These are phyloP conservation scores for Monopis laevigella DNA, from an alignment of 2,888 invertebrate species.

Conservation along the genomic window DNA sequence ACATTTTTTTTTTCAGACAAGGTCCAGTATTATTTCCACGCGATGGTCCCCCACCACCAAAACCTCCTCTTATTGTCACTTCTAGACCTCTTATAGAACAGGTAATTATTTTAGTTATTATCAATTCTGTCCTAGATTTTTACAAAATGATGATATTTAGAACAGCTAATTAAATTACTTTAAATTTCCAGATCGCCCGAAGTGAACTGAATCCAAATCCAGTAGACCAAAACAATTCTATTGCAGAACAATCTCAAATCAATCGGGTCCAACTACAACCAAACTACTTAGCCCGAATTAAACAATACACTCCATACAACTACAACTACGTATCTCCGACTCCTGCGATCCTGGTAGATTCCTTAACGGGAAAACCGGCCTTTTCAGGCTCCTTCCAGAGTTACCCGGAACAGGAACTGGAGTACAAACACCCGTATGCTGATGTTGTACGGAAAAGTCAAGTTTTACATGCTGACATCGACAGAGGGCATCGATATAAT, in stretches of 20 bases:
- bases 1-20: slow-evolving; percentile 41
- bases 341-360: slow-evolving; percentile 10
- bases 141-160: not conserved
- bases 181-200: slow-evolving; percentile 34
- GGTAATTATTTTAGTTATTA: no score
- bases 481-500: slow-evolving; percentile 26
- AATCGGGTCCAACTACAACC: slow-evolving; percentile 23
- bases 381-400: slow-evolving; percentile 15
- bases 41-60: slow-evolving; percentile 39
- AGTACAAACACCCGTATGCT: slow-evolving; percentile 23
- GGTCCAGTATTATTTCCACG: slow-evolving; percentile 58
- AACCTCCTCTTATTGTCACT: slow-evolving; percentile 49
- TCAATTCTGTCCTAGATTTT: not conserved
- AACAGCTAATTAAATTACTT: not conserved
- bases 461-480: slow-evolving; percentile 9
- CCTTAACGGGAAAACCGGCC: slow-evolving; percentile 17
- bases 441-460: slow-evolving; percentile 22
- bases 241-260: slow-evolving; percentile 28
- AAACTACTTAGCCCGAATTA: slow-evolving; percentile 25
- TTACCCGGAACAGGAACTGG: slow-evolving; percentile 10
- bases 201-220: slow-evolving; percentile 36
- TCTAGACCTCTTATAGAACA: slow-evolving; percentile 42
- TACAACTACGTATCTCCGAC: slow-evolving; percentile 19
- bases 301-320: slow-evolving; percentile 28
- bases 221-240: slow-evolving; percentile 26